Evolutionary conservation across 1,140 invertebrate species (phyloP), one percentile per base, ranked within the genome.

Genomic region (Coptotermes formosanus): DNA sequence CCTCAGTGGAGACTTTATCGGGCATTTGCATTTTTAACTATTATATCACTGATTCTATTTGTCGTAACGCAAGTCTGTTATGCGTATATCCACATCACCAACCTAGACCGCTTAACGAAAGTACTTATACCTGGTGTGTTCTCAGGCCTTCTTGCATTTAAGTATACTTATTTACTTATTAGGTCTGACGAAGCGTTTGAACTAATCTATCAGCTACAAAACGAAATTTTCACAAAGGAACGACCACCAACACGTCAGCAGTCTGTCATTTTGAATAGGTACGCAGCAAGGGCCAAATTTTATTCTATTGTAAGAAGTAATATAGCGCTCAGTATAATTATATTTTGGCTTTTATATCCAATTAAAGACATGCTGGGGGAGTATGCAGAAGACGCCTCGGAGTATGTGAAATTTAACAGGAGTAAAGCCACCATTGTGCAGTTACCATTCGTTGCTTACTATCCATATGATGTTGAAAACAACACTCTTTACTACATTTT

Each of bases 341-440:
- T 25, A 75, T 30, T 75, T 75, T 75, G 64, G 64, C 25, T 75
- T 75, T 75, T 75, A 75, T 75, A n/a, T 30, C 64, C 64, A n/a
- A 75, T 75, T 75, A 75, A 75, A 75, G 64, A 75, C 11, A n/a
- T 75, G n/a, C 9, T 75, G 25, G 25, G 2, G n/a, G 64, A 75
- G 8, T 30, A n/a, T 75, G n/a, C 64, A 30, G 64, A 75, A 75
- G n/a, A 75, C n/a, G 2, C n/a, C 16, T 25, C 25, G 1, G 25
- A 75, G 0, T 8, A 75, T 75, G 64, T 30, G 25, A 75, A 30
- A 11, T 75, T 25, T 75, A 30, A 14, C n/a, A 75, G n/a, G 25
- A 75, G 14, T 75, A 55, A 55, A 55, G 30, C n/a, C 25, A 6
- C 14, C 1, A 30, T 30, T 30, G 25, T 75, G 25, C 7, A 75